Percentiles rank a stretch among this genome's conserved stretches.
Conservation (phyloP, 2,888 invertebrate species). For the Diogma glabrata region DNA sequence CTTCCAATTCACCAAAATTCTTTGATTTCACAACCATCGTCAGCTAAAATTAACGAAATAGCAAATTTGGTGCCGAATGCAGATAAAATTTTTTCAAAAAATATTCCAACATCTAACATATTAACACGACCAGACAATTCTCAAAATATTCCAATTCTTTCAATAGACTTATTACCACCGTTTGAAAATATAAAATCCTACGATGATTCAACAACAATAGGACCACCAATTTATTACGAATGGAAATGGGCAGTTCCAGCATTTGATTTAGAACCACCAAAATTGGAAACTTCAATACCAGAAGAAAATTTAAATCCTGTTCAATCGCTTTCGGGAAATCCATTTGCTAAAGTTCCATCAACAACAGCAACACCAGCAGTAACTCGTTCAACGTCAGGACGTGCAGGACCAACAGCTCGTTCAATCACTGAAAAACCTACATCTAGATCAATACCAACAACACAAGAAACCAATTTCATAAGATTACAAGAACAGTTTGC, state of each 20-base stretch:
- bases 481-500: conserved; percentile 48
- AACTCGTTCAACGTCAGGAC: neutral
- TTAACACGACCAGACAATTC: conserved; percentile 7
- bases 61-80: neutral
- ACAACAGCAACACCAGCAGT: conserved; percentile 3
- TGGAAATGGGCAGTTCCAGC: conserved; percentile 56
- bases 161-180: conserved; percentile 42
- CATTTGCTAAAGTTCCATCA: conserved; percentile 11
- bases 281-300: conserved; percentile 27
- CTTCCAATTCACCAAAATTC: neutral
- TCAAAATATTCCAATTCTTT: conserved; percentile 22
- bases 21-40: neutral
- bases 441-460: neutral
- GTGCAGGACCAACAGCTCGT: conserved; percentile 22
- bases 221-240: conserved; percentile 51
- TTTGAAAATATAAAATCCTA: conserved; percentile 36
- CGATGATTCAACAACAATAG: conserved; percentile 42
- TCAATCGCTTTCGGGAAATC: conserved; percentile 13
- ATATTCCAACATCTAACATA: conserved; percentile 6
- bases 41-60: neutral
- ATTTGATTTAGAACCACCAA: conserved; percentile 45
- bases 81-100: conserved; percentile 17
- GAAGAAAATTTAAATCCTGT: conserved; percentile 2
- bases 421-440: conserved; percentile 13
- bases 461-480: conserved; percentile 30